Evolutionary conservation across 2,113 vertebrate genomes (phyloP), one percentile per base, ranked within the genome.

Genomic region (Bothrops jararaca): DNA sequence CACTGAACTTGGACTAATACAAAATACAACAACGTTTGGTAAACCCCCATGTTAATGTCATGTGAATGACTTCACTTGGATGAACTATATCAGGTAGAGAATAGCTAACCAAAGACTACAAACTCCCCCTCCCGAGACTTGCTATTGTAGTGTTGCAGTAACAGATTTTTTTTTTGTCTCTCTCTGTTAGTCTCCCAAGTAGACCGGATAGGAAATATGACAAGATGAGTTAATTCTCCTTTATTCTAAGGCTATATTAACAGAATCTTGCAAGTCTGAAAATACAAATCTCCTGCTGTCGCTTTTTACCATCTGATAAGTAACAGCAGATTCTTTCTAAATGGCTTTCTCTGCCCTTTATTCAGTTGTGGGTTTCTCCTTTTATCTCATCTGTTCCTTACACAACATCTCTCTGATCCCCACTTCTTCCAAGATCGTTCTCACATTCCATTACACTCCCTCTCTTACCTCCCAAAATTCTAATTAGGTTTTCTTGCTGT

Each of bases 401-500:
- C 12, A 1, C 26, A 64, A 64, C 60, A 64, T 64, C 11, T 58
- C 23, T 64, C 10, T 26, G 9, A 1, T 29, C 60, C 2, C 10
- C 26, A 3, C 60, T 26, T 64, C 60, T 64, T n/a, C 60, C 60
- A 64, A 64, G 26, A 64, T 64, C 11, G 13, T 64, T 64, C 60
- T 64, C 60, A 69, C 60, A 69, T 69, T 15, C 29, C 60, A 69
- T 69, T n/a, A 64, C 26, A n/a, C 26, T 64, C 42, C 74, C 93
- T 91, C 95, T 93, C 92, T 93, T 93, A 92, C 23, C 45, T 54
- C 88, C 45, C 74, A 93, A 95, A 92, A 92, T 95, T 96, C 42
- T 95, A 95, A 95, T 95, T 95, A 95, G 52, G 52, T 90, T 95
- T 96, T 94, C 64, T 60, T 94, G 90, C 88, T 93, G 24, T 9